Evolutionary conservation across 2,888 invertebrate genomes (phyloP).

Genomic region (Monoplex corrugatus): DNA sequence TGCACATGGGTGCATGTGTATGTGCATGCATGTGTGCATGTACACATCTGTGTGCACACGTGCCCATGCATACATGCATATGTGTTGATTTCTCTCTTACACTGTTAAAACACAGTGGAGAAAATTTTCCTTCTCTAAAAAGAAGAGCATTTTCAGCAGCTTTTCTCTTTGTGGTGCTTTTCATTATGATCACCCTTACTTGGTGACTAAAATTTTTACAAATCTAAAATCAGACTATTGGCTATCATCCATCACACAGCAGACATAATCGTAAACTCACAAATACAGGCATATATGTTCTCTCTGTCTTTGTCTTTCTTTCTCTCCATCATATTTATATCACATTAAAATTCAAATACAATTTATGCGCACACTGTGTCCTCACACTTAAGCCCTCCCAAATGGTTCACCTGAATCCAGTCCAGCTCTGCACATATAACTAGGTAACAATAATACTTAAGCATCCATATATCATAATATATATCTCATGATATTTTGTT

Average conservation of each 20-base stretch:
- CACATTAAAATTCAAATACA: neutral
- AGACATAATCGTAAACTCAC: neutral
- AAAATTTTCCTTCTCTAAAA: neutral
- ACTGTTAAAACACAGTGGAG: neutral
- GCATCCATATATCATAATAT: neutral
- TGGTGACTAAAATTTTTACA: too few species aligned
- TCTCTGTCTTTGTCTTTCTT: conserved; percentile 7
- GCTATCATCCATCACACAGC: too few species aligned
- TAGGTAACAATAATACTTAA: neutral
- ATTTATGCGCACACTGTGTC: too few species aligned
- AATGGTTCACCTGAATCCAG: neutral
- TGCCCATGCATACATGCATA: too few species aligned
- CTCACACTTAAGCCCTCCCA: neutral
- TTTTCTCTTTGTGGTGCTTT: neutral
- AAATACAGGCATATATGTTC: neutral
- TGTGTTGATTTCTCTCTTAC: neutral
- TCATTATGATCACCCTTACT: too few species aligned
- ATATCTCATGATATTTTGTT: too few species aligned
- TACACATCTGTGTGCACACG: too few species aligned
- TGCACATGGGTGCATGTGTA: neutral
- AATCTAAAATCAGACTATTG: too few species aligned
- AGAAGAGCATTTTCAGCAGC: neutral
- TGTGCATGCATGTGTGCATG: conserved; percentile 14
- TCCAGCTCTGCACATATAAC: neutral
- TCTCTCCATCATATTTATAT: neutral